phyloP scores from a whole-genome alignment of 2,888 invertebrate genomes.

The Drymonia ruficornis region DNA sequence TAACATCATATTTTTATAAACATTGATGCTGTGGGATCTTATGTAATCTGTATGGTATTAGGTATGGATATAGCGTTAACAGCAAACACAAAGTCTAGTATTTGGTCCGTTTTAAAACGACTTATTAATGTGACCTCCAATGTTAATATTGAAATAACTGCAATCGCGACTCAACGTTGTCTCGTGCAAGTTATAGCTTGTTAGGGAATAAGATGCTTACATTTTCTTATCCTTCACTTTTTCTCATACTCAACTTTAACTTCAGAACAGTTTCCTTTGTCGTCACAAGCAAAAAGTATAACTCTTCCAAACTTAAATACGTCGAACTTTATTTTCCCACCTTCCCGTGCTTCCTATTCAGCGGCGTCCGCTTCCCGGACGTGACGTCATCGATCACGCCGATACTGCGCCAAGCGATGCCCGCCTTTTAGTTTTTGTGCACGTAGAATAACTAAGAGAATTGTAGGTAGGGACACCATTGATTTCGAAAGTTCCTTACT shows the following conservation, averaged over 20 bases:
- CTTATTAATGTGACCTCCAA: too few species aligned
- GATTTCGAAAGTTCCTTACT: not conserved
- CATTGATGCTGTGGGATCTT: too few species aligned
- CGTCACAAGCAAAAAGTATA: conserved; percentile 29
- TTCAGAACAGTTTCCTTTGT: conserved; percentile 11
- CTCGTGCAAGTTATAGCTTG: too few species aligned
- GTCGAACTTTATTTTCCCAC: conserved; percentile 33
- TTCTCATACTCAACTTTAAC: not conserved
- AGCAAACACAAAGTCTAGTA: too few species aligned
- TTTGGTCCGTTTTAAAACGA: too few species aligned
- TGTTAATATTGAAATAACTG: too few species aligned
- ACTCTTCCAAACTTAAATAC: conserved; percentile 20
- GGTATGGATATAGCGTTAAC: too few species aligned
- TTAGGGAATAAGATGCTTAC: too few species aligned
- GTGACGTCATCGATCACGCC: conserved; percentile 48
- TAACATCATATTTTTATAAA: not conserved
- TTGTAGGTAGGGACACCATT: not conserved
- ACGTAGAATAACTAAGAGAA: conserved; percentile 19
- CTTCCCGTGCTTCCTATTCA: conserved; percentile 37
- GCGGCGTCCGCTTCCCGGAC: conserved; percentile 44
- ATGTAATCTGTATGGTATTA: too few species aligned
- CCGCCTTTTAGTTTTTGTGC: conserved; percentile 25
- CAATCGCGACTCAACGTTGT: too few species aligned
- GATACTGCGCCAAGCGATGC: conserved; percentile 27
- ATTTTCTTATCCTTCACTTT: not conserved